Percentiles rank a stretch among this genome's conserved stretches.
Evolutionary conservation across 2,113 vertebrate genomes (phyloP).

Genomic region (Ranitomeya imitator): DNA sequence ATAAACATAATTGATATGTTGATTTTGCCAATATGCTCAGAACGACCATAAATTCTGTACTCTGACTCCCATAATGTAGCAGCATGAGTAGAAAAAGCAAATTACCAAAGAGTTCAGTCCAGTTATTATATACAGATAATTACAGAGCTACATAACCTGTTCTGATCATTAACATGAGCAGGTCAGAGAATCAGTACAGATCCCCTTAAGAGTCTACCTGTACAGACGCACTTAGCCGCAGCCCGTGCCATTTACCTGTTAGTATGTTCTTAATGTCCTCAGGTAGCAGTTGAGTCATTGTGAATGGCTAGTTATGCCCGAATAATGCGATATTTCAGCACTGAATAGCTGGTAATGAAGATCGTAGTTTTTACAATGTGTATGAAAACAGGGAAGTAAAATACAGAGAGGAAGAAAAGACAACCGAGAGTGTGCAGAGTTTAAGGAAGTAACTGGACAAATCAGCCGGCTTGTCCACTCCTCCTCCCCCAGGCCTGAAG

Average conservation of each 20-base stretch:
- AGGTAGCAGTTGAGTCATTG: constrained; percentile 44
- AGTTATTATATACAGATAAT: neutral
- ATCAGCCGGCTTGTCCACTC: constrained; percentile 5
- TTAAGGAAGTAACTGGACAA: constrained; percentile 56
- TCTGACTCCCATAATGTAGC: neutral
- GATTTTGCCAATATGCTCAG: neutral
- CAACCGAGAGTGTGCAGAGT: constrained; percentile 20
- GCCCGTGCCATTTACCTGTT: constrained; percentile 41
- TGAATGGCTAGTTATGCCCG: neutral
- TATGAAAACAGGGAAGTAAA: constrained; percentile 56
- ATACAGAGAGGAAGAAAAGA: constrained; percentile 41
- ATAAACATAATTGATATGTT: neutral
- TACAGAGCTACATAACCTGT: neutral
- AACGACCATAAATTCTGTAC: neutral
- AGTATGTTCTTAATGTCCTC: constrained; percentile 50
- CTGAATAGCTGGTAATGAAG: neutral
- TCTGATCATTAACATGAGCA: neutral
- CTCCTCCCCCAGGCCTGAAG: constrained; percentile 37
- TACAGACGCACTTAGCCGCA: neutral
- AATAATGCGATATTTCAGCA: neutral
- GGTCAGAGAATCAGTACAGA: neutral
- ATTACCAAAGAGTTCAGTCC: neutral
- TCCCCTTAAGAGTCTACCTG: neutral
- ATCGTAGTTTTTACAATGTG: constrained; percentile 18
- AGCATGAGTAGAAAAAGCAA: neutral